A percentile compares a stretch with the other conserved stretches of the same genome.
Conservation (phyloP, 2,113 vertebrate genomes). For the Bungarus multicinctus region DNA sequence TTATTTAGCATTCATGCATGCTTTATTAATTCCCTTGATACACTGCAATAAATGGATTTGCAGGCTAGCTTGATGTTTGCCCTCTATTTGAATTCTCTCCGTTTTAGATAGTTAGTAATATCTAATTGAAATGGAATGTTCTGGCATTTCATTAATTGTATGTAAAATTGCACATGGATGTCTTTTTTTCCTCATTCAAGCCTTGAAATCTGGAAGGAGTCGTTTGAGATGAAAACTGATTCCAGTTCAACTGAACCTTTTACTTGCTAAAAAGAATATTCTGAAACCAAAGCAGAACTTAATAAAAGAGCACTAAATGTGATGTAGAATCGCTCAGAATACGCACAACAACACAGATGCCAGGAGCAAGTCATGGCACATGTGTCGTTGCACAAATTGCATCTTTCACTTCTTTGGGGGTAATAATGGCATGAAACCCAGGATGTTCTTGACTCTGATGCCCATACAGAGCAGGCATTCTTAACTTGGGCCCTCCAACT, state of each 20-base stretch:
- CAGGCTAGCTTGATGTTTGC: not conserved
- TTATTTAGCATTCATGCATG: not conserved
- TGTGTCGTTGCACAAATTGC: not conserved
- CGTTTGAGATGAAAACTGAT: not conserved
- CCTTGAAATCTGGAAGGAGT: not conserved
- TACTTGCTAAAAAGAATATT: not conserved
- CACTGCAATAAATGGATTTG: not conserved
- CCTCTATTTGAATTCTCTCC: not conserved
- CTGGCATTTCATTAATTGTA: not conserved
- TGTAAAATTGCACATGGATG: not conserved
- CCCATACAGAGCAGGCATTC: not conserved
- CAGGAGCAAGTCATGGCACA: not conserved
- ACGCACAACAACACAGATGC: not conserved
- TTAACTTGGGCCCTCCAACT: conserved; percentile 1
- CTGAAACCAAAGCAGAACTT: not conserved
- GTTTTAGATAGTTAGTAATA: not conserved
- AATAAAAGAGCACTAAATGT: not conserved
- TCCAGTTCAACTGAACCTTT: no score
- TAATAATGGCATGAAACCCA: not conserved
- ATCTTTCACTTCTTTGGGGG: not conserved
- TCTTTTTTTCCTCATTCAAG: not conserved
- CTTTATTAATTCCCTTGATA: not conserved
- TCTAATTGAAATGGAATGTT: not conserved
- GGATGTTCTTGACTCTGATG: not conserved
- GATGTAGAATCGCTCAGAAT: not conserved